Evolutionary conservation across 2,888 invertebrate species (phyloP).

Genomic region (Ophonus ardosiacus): DNA sequence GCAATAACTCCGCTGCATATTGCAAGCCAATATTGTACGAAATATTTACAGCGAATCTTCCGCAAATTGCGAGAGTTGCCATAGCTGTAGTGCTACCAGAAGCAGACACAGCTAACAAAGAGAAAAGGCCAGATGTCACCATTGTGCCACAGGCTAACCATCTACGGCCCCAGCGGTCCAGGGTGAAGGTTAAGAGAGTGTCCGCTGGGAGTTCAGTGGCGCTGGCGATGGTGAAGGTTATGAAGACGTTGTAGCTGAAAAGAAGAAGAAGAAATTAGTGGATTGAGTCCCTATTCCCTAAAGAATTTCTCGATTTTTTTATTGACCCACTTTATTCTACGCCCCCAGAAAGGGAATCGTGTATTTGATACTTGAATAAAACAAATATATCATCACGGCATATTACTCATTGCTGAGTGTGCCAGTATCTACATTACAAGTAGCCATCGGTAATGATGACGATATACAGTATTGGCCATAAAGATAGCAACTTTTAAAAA

Average conservation of each 20-base stretch:
- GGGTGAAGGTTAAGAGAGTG: conserved; percentile 85
- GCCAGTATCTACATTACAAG: too few species aligned
- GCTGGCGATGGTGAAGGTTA: conserved; percentile 90
- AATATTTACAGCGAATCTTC: conserved; percentile 91
- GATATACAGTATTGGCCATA: too few species aligned
- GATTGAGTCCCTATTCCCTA: too few species aligned
- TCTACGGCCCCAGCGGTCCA: conserved; percentile 90
- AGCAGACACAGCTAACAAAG: conserved; percentile 80
- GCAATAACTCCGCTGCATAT: conserved; percentile 91
- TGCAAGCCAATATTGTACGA: conserved; percentile 94
- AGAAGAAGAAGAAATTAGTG: neutral
- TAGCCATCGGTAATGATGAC: too few species aligned
- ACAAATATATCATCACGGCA: too few species aligned
- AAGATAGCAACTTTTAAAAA: too few species aligned
- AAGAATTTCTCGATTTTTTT: too few species aligned
- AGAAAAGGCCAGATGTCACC: conserved; percentile 88
- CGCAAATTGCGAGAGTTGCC: conserved; percentile 88
- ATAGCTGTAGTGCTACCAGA: conserved; percentile 79
- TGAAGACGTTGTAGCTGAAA: conserved; percentile 82
- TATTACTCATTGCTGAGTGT: too few species aligned
- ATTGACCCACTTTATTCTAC: too few species aligned
- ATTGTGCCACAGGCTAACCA: conserved; percentile 92
- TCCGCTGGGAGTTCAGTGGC: conserved; percentile 92
- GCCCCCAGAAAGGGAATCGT: too few species aligned
- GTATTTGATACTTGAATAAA: too few species aligned